Evolutionary conservation across 2,113 vertebrate genomes (phyloP), one percentile per base, ranked within the genome.

Genomic region (Apodemus sylvaticus): DNA sequence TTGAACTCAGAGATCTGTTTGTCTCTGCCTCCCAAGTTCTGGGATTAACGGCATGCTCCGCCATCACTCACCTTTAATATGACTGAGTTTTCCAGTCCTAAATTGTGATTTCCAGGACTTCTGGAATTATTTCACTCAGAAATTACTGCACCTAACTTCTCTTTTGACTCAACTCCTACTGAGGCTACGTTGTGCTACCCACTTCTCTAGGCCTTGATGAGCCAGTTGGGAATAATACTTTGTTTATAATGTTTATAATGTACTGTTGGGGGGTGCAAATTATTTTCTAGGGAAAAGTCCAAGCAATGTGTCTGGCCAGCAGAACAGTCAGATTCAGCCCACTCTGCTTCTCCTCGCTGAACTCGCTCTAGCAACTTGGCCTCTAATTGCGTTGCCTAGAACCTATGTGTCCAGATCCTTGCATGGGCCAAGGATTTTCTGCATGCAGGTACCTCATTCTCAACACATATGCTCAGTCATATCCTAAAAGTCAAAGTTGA

Each of bases 401-500:
- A 45, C 8, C 17, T 19, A 19, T 68, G 90, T 26, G 31, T 39
- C 29, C n/a, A 34, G 3, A 22, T 17, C 58, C 60, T n/a, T 42
- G 22, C 5, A n/a, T 39, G 20, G 34, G 31, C 58, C 14, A n/a
- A n/a, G n/a, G n/a, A 12, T 81, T 29, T 36, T 86, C 29, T 60
- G 39, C 34, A 29, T 53, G 7, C 8, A 66, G 48, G n/a, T 31
- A n/a, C 26, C 36, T 58, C 20, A 36, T n/a, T 12, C 48, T 4
- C 24, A 55, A 55, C 11, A 83, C 7, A 76, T 16, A 3, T 39
- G 51, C 34, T 79, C 51, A 34, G 1, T 71, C n/a, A 31, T n/a
- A 26, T 45, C 58, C 24, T 70, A 58, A 91, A 94, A 86, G 86
- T 86, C 81, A 91, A 70, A 91, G 39, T 91, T 60, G 10, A 77